Evolutionary conservation across 2,797 vertebrate species (phyloP).

Genomic region (Sardinella longiceps): DNA sequence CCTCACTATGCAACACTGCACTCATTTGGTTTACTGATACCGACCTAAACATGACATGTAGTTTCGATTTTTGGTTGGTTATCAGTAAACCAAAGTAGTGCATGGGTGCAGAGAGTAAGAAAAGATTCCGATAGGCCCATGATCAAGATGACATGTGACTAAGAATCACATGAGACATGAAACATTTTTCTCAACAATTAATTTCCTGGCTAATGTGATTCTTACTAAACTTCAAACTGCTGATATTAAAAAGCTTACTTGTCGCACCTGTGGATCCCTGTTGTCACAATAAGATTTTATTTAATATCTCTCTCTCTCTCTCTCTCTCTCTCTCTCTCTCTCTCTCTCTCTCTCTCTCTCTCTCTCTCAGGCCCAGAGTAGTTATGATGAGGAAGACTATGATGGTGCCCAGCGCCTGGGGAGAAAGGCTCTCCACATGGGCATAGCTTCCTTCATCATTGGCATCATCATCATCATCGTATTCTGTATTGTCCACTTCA

Average conservation of each 20-base stretch:
- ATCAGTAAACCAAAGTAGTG: too few species aligned
- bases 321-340: background rate
- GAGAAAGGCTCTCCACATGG: constrained; percentile 82
- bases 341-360: background rate
- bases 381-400: constrained; percentile 81
- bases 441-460: constrained; percentile 79
- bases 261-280: background rate
- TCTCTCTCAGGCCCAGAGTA: constrained; percentile 79
- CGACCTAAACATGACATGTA: background rate
- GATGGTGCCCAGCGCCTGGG: constrained; percentile 81
- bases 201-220: background rate
- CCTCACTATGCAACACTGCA: constrained; percentile 38
- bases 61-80: too few species aligned
- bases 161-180: too few species aligned
- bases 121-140: too few species aligned
- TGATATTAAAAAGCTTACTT: background rate
- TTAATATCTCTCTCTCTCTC: background rate
- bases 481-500: constrained; percentile 78
- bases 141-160: too few species aligned
- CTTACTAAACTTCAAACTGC: background rate
- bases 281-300: background rate
- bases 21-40: background rate
- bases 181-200: too few species aligned
- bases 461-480: constrained; percentile 78
- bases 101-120: background rate